A percentile compares a stretch with the other conserved stretches of the same genome.
These are phyloP conservation scores for Knipowitschia caucasica DNA, from an alignment of 2,797 vertebrate species.

Conservation along the genomic window DNA sequence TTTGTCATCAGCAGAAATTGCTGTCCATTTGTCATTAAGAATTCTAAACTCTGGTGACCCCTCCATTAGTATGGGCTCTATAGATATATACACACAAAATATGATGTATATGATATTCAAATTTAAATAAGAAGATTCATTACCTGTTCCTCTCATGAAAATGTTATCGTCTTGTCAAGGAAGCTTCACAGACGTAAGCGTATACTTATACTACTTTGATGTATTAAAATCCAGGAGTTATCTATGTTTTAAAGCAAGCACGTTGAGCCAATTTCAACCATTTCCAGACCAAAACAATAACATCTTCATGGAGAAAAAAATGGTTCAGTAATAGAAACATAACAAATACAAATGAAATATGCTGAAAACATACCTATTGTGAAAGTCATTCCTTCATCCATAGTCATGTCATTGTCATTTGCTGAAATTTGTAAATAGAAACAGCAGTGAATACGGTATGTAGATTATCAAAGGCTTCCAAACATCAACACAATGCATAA, in stretches of 20 bases:
- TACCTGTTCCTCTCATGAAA: too few species aligned
- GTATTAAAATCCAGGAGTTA: too few species aligned
- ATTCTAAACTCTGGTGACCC: slow-evolving; percentile 86
- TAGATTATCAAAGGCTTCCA: neutral
- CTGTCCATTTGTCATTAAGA: slow-evolving; percentile 92
- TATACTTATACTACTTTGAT: too few species aligned
- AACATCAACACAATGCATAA: neutral
- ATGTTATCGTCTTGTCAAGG: too few species aligned
- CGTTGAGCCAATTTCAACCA: too few species aligned
- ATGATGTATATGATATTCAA: too few species aligned
- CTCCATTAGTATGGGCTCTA: slow-evolving; percentile 95
- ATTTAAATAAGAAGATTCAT: too few species aligned
- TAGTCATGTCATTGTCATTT: slow-evolving; percentile 85
- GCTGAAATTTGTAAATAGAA: slow-evolving; percentile 65
- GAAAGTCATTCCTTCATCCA: slow-evolving; percentile 97
- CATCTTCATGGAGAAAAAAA: neutral
- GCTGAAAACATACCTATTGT: slow-evolving; percentile 82
- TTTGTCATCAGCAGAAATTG: slow-evolving; percentile 86
- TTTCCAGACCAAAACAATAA: too few species aligned
- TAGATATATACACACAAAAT: slow-evolving; percentile 15
- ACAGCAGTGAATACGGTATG: neutral
- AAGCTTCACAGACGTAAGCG: too few species aligned
- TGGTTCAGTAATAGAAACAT: neutral
- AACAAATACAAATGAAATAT: neutral
- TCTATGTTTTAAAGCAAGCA: too few species aligned